Percentiles rank a stretch among this genome's conserved stretches.
These are phyloP conservation scores for Nebria salina DNA, from an alignment of 2,888 invertebrate species.

Conservation along the genomic window DNA sequence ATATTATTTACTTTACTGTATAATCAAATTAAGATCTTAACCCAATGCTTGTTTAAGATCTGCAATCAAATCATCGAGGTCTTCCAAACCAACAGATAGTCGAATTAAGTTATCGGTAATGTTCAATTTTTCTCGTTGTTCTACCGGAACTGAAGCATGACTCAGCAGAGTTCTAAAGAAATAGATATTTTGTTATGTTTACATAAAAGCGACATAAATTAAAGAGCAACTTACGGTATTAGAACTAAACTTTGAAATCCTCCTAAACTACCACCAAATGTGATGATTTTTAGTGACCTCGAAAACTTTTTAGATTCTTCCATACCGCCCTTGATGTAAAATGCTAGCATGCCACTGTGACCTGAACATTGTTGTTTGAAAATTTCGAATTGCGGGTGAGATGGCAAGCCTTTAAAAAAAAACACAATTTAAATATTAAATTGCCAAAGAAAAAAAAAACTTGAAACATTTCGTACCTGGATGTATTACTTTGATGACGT, in stretches of 20 bases:
- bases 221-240: slow-evolving; percentile 78
- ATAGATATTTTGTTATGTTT: no score
- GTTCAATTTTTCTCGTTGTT: slow-evolving; percentile 75
- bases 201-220: no score
- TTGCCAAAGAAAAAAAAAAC: slow-evolving; percentile 8
- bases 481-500: slow-evolving; percentile 83
- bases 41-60: slow-evolving; percentile 85
- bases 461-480: slow-evolving; percentile 68
- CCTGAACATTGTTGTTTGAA: slow-evolving; percentile 84
- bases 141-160: slow-evolving; percentile 88
- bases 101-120: slow-evolving; percentile 88
- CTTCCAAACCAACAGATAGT: slow-evolving; percentile 91
- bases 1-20: no score
- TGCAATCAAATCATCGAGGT: slow-evolving; percentile 81
- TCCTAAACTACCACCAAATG: slow-evolving; percentile 92
- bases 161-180: slow-evolving; percentile 87
- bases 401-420: slow-evolving; percentile 70
- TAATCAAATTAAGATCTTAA: no score
- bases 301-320: slow-evolving; percentile 79
- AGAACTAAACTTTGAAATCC: slow-evolving; percentile 95
- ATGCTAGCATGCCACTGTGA: slow-evolving; percentile 92
- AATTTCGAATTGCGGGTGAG: slow-evolving; percentile 87
- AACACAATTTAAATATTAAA: slow-evolving; percentile 6
- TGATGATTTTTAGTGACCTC: slow-evolving; percentile 80
- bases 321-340: slow-evolving; percentile 83